A percentile compares a stretch with the other conserved stretches of the same genome.
Evolutionary conservation across 1,140 invertebrate genomes (phyloP).

Genomic region (Drosophila malerkotliana): DNA sequence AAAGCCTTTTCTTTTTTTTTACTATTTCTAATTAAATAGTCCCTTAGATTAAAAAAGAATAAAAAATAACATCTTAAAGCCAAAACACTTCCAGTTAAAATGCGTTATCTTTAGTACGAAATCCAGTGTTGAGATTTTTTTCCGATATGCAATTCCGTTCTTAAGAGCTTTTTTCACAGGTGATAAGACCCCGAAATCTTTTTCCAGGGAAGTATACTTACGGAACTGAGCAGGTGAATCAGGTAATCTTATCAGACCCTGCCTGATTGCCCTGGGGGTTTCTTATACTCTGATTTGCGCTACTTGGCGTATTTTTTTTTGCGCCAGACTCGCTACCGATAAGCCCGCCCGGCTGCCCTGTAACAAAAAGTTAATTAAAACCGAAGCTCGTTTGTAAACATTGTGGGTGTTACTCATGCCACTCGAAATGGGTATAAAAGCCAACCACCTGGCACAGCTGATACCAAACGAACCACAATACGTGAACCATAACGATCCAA

Average conservation of each 20-base stretch:
- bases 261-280: constrained; percentile 34
- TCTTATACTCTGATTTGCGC: constrained; percentile 36
- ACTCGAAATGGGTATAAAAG: constrained; percentile 46
- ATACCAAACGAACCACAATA: constrained; percentile 22
- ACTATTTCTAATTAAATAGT: background rate
- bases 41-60: background rate
- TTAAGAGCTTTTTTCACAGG: constrained; percentile 5
- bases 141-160: constrained; percentile 11
- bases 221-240: constrained; percentile 31
- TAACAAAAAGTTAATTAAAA: constrained; percentile 51
- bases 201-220: constrained; percentile 14
- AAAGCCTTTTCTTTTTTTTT: background rate
- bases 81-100: constrained; percentile 6
- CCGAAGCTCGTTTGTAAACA: constrained; percentile 40
- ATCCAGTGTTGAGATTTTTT: constrained; percentile 6
- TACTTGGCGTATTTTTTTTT: constrained; percentile 12
- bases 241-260: constrained; percentile 47
- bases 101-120: constrained; percentile 2
- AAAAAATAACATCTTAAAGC: background rate
- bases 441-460: background rate
- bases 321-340: constrained; percentile 14
- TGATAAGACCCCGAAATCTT: constrained; percentile 25
- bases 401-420: constrained; percentile 26
- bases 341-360: constrained; percentile 16
- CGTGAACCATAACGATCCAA: constrained; percentile 47